Evolutionary conservation across 35 echinoderm and acorn worm genomes (phyloP), one percentile per base, ranked within the genome.

Genomic region (Heliocidaris tuberculata): DNA sequence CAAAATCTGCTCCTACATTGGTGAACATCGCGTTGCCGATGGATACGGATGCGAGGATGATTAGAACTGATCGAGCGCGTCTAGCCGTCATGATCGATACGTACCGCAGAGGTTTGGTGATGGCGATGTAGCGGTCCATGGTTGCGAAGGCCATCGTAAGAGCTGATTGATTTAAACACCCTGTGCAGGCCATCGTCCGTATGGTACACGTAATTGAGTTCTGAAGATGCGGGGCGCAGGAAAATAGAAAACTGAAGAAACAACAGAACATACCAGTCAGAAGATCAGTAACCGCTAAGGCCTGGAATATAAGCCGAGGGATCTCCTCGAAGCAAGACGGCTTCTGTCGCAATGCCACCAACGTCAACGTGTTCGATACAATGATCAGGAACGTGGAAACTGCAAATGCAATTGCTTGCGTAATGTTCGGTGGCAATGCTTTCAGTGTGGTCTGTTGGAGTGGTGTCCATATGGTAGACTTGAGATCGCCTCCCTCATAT

Each of bases 101-200:
- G 30, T 93, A 93, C 24, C 91, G 91, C 49, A 93, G 91, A 11
- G 91, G 91, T 93, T 48, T 49, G 21, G 91, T 93, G 47, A 93
- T 59, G 48, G 91, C 91, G 2, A 93, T 16, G 24, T 93, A 93
- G 5, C 91, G 91, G 27, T 93, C 91, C n/a, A 93, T 29, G 47
- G 91, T 93, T 59, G 91, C 91, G 30, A 93, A 93, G 4, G 91
- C 50, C 91, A 93, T 52, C 5, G 50, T 59, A 5, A 93, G 47
- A 11, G 91, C 50, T 12, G 91, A 93, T 11, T 48, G 91, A n/a
- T 59, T 52, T 2, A 93, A 16, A n/a, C 91, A 93, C 6, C 48
- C 91, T 24, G 91, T 93, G 21, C 91, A 93, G 29, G 91, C 47
- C 91, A 93, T 93, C 19, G 91, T 93, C 50, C 91, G 91, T 30